phyloP scores from a whole-genome alignment of 30 jellyfish, hydroid and myxozoan species.

The Morbakka virulenta region DNA sequence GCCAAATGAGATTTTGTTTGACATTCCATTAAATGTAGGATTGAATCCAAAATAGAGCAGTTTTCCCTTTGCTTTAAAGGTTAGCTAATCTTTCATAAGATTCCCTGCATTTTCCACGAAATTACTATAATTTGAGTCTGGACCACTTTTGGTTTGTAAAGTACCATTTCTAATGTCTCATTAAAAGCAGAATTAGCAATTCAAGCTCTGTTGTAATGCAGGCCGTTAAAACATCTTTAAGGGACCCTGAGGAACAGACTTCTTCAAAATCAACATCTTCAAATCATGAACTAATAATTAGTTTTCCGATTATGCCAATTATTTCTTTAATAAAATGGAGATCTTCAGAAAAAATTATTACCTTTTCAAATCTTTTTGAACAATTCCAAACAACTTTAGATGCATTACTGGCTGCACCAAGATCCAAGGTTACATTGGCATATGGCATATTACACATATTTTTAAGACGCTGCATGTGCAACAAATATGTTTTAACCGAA shows the following conservation, averaged over 20 bases:
- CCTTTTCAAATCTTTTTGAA: too few species aligned
- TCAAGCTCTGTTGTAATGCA: conserved; percentile 6
- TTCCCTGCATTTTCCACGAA: too few species aligned
- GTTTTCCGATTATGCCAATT: too few species aligned
- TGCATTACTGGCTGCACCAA: not conserved
- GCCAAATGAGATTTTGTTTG: conserved; percentile 2
- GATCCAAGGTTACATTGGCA: conserved; percentile 3
- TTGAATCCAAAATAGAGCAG: too few species aligned
- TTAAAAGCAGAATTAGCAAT: not conserved
- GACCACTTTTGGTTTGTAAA: too few species aligned
- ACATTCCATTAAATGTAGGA: not conserved
- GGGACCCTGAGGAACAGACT: conserved; percentile 2
- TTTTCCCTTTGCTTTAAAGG: too few species aligned
- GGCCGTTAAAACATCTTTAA: not conserved
- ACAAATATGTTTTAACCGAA: not conserved
- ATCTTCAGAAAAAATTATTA: too few species aligned
- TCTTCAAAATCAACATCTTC: not conserved
- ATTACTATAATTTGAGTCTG: too few species aligned
- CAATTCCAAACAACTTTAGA: not conserved
- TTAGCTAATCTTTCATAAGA: too few species aligned
- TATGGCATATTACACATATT: conserved; percentile 1
- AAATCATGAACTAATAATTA: not conserved
- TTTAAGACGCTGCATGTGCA: not conserved
- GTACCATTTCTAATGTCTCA: not conserved
- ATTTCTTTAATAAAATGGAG: too few species aligned